Percentiles rank a stretch among this genome's conserved stretches.
phyloP scores from a whole-genome alignment of 1,140 invertebrate species.

The Dendrolimus kikuchii region DNA sequence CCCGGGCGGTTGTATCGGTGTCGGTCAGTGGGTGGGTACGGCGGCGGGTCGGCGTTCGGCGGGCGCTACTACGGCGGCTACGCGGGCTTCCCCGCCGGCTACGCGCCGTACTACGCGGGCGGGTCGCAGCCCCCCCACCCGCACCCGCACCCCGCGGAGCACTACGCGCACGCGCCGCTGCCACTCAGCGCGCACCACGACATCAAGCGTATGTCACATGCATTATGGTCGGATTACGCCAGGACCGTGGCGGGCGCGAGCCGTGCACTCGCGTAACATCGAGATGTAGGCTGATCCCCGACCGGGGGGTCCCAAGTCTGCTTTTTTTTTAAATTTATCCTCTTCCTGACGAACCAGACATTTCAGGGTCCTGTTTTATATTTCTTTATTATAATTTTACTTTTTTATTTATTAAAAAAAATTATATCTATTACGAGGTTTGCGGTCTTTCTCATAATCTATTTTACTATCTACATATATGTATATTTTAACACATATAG shows the following conservation, averaged over 20 bases:
- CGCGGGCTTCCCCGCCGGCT: slow-evolving; percentile 33
- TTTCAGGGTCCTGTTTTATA: no score
- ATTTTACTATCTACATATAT: no score
- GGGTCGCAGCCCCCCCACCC: slow-evolving; percentile 14
- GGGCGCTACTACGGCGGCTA: slow-evolving; percentile 49
- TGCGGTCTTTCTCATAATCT: no score
- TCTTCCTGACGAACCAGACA: no score
- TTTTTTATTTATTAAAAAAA: no score
- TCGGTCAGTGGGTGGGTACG: slow-evolving; percentile 26
- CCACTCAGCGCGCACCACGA: slow-evolving; percentile 13
- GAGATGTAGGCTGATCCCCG: no score
- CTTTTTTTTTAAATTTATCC: no score
- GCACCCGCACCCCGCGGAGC: slow-evolving; percentile 10
- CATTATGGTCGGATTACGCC: background rate
- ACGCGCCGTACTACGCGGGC: slow-evolving; percentile 30
- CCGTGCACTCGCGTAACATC: background rate
- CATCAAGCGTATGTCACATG: slow-evolving; percentile 36
- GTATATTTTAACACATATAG: no score
- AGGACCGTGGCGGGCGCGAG: background rate
- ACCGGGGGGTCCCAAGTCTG: no score
- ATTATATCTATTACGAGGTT: no score
- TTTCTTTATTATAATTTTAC: no score
- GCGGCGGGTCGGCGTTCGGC: slow-evolving; percentile 28
- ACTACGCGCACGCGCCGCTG: slow-evolving; percentile 11
- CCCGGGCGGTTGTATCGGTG: background rate